A percentile compares a stretch with the other conserved stretches of the same genome.
These are phyloP conservation scores for Sminthurinus signatus DNA, from an alignment of 1,140 invertebrate species.

Conservation along the genomic window DNA sequence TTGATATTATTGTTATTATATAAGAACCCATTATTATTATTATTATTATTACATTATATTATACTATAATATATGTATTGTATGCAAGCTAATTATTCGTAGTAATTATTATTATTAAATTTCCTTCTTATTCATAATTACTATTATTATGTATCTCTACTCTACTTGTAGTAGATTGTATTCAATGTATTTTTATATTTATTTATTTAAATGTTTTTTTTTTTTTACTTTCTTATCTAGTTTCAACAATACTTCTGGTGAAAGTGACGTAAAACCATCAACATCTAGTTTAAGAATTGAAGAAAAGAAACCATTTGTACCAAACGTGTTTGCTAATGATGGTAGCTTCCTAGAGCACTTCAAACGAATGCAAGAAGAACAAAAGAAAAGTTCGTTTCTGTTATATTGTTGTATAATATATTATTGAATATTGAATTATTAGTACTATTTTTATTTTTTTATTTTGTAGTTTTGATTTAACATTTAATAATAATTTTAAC, in stretches of 20 bases:
- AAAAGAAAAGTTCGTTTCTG: constrained; percentile 28
- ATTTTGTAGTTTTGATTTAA: background rate
- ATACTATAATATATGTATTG: constrained; percentile 24
- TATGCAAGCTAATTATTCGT: constrained; percentile 39
- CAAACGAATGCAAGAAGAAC: constrained; percentile 53
- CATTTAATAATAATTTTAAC: background rate
- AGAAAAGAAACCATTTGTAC: background rate
- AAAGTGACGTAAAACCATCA: background rate
- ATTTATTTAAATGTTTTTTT: background rate
- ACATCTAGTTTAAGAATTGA: constrained; percentile 6
- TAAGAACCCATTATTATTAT: background rate
- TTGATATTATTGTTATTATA: no score
- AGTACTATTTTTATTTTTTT: background rate
- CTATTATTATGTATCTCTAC: no score
- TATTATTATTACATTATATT: background rate
- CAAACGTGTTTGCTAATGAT: constrained; percentile 61
- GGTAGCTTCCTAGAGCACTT: constrained; percentile 73
- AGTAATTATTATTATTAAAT: no score
- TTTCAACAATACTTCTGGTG: background rate
- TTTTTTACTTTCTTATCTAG: background rate
- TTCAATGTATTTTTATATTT: background rate
- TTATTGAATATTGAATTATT: no score
- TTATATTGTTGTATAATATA: background rate
- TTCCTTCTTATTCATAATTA: no score
- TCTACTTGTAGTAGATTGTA: no score